Base-by-base conservation (phyloP, 2,113 vertebrate genomes). In the Oncorhynchus kisutch region DNA sequence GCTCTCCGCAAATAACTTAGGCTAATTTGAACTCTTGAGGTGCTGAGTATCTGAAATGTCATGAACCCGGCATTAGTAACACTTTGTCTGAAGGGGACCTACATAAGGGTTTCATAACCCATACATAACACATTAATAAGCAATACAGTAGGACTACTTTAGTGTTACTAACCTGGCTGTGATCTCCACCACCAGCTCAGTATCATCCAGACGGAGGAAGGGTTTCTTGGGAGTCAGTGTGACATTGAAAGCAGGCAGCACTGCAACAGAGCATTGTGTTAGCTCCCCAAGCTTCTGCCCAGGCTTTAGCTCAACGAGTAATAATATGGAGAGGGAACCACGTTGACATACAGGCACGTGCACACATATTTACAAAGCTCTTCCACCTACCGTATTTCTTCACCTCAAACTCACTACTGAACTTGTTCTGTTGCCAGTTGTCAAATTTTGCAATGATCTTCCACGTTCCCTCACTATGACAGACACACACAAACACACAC, bases 231-330 rank as follows among this genome's bases (percentile, higher is more conserved):
- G 91, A 0, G 81, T 88, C 78, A 94, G 67, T 1, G 92, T 94
- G 0, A 93, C 92, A 24, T 94, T 94, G 72, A 94, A 94, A 5
- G 93, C 91, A 54, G 93, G 93, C 2, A 94, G 92, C 66, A 93
- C 93, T 94, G 67, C 57, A 87, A 86, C 5, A 64, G 45, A 27
- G 16, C 3, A 54, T 18, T 1, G 51, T 16, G 51, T 54, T 54
- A 54, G 51, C 4, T 54, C 51, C 3, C 51, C 51, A 54, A 5
- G 51, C 51, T 18, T 45, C 39, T 11, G 39, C 2, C 39, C 51
- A 54, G 51, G 12, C 51, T 54, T 16, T 54, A 54, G 51, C 51
- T 54, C 5, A 18, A 54, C 29, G 2, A 45, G 9, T 45, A 45
- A 39, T 39, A 39, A 39, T 45, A 45, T 45, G 39, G 62, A 24